Base-by-base conservation (phyloP, 1,140 invertebrate genomes). In the Sweltsa coloradensis region DNA sequence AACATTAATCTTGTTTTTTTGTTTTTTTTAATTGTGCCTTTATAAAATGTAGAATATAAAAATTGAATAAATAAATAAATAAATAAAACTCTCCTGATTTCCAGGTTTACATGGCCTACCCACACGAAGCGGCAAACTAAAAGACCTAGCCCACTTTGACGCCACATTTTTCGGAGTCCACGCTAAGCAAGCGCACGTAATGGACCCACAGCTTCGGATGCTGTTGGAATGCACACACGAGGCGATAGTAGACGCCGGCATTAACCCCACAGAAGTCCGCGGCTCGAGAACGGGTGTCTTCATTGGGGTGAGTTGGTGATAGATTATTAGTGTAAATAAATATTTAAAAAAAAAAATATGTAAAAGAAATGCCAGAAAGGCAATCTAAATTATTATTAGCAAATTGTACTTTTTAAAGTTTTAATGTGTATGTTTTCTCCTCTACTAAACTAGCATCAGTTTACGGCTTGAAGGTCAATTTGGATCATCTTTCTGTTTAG, bases 191-290 rank as follows among this genome's bases (percentile, higher is more conserved):
- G 92, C 93, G 1, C 73, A 95, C 56, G 75, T 79, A 27, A 97
- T 98, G 93, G 94, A 97, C 63, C 94, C 95, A 3, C 89, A 97
- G 64, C 67, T 97, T 27, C 72, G 94, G 51, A 72, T 97, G 56
- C 66, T 98, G 21, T 72, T 98, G 3, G 95, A 99, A 70, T 61
- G 83, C n/a, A 89, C 93, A 2, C 81, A 96, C 65, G 95, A 98
- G 71, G 84, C 90, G 1, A 86, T 97, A 45, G 72, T 96, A 47
- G 95, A 99, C 73, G 86, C 94, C 39, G 91, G 81, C 44, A 55
- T 88, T 9, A 92, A 91, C 64, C 92, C 89, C 21, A 63, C 65
- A 22, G 79, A 80, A 51, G 57, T 92, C n/a, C 72, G 78, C 55
- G 92, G 89, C 41, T 78, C 79, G 6, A 87, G 76, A 55, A 97